Base-by-base conservation (phyloP, 2,113 vertebrate species). In the Mesitornis unicolor region DNA sequence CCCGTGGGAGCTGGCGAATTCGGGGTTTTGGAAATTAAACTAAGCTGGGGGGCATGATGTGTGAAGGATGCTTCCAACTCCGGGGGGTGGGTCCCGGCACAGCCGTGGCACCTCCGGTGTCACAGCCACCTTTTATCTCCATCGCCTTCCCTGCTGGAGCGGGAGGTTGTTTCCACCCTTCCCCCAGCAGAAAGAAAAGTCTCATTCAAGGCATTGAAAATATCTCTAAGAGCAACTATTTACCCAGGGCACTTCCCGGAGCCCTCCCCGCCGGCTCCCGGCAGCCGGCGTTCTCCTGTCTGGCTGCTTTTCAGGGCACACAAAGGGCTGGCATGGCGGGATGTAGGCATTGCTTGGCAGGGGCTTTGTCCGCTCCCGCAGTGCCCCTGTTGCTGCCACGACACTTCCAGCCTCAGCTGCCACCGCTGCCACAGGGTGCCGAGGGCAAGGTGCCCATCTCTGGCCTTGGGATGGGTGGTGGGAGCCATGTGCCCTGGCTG, bases 211-310 rank as follows among this genome's bases (percentile, higher is more conserved):
- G 36, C 59, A 36, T 4, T 86, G 82, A 90, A 85, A 69, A 42
- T 92, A 90, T 80, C 82, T 79, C 14, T 45, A 88, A 93, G 54
- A 83, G 61, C 75, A 93, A 90, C 88, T 97, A 93, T 95, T 96
- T 95, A 95, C 92, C 51, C 71, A 84, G 65, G 74, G 84, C 90
- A 78, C 65, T 86, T 90, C 79, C 94, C 47, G 25, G 40, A 6
- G 2, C 71, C 53, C 47, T 4, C 69, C 90, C 65, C 70, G 9
- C 47, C 5, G 1, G 19, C 83, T 95, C 91, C 74, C 10, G 0
- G 43, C 76, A 63, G 70, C 33, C 3, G 11, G 45, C 45, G 78
- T 56, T 74, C 81, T 67, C 25, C 42, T 0, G 40, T 29, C 35
- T 6, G 67, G 48, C 93, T 80, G 54, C 73, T 80, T 77, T 35